Evolutionary conservation across 2,888 invertebrate species (phyloP).

Genomic region (Aethes cnicana): DNA sequence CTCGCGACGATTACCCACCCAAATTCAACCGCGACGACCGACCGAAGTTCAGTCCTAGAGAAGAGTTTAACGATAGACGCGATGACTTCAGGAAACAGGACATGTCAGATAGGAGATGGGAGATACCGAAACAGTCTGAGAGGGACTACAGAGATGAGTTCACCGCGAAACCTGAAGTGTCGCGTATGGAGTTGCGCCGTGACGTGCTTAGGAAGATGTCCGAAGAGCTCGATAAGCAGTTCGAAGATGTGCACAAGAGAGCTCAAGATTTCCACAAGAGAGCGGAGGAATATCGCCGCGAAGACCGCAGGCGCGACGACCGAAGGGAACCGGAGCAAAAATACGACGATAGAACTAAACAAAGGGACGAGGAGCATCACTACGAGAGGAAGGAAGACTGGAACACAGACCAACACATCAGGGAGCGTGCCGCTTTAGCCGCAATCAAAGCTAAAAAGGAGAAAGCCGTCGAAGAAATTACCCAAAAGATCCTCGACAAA

Average conservation of each 20-base stretch:
- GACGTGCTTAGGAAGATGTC: constrained; percentile 29
- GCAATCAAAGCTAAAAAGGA: constrained; percentile 50
- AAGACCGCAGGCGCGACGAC: constrained; percentile 37
- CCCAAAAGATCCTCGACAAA: constrained; percentile 51
- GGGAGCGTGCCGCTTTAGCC: constrained; percentile 8
- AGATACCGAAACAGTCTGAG: constrained; percentile 6
- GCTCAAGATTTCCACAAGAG: constrained; percentile 63
- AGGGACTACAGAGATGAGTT: constrained; percentile 35
- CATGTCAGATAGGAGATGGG: constrained; percentile 20
- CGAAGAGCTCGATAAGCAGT: constrained; percentile 55
- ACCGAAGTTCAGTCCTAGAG: constrained; percentile 24
- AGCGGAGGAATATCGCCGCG: constrained; percentile 52
- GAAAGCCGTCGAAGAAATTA: constrained; percentile 59
- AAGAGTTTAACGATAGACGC: constrained; percentile 12
- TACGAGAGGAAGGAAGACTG: constrained; percentile 33
- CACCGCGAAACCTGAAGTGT: constrained; percentile 37
- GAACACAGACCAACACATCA: constrained; percentile 21
- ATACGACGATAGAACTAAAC: constrained; percentile 10
- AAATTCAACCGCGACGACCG: constrained; percentile 16
- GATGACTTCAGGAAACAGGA: constrained; percentile 19
- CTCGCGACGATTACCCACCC: constrained; percentile 6
- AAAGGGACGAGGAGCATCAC: constrained; percentile 26
- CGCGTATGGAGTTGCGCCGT: constrained; percentile 19
- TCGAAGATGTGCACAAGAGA: constrained; percentile 63
- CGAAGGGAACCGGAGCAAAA: not conserved